phyloP scores from a whole-genome alignment of 1,140 invertebrate genomes.

The Antheraea pernyi region DNA sequence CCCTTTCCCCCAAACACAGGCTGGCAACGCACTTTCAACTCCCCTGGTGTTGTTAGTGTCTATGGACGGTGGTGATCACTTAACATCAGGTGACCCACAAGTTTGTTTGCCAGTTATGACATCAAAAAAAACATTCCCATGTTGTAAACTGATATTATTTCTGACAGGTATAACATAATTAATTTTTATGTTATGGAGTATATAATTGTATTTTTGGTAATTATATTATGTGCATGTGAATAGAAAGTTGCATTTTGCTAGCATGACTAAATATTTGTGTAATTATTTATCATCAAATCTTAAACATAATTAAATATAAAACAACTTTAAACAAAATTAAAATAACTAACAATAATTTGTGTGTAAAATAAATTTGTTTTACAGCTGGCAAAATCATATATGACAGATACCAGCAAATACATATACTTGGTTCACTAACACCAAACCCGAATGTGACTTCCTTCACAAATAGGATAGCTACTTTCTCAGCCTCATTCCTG shows the following conservation, averaged over 20 bases:
- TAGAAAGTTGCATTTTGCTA: no score
- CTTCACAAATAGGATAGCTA: constrained; percentile 69
- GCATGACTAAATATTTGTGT: no score
- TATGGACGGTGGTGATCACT: no score
- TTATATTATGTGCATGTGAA: no score
- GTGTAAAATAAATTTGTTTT: constrained; percentile 57
- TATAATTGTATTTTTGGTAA: no score
- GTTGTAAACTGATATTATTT: no score
- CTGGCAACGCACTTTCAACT: no score
- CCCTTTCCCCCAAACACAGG: no score
- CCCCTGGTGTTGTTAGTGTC: no score
- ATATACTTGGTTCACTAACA: constrained; percentile 72
- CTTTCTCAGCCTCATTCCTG: constrained; percentile 62
- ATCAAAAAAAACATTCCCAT: no score
- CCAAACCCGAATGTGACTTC: constrained; percentile 70
- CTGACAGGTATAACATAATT: neutral
- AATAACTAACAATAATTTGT: constrained; percentile 1
- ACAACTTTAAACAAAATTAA: neutral
- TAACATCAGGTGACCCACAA: no score
- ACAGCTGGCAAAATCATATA: constrained; percentile 76
- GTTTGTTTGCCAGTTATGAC: no score
- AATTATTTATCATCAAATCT: neutral
- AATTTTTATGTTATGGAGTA: neutral
- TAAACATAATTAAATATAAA: neutral
- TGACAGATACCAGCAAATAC: constrained; percentile 75